A percentile compares a stretch with the other conserved stretches of the same genome.
Evolutionary conservation across 2,113 vertebrate genomes (phyloP).

Genomic region (Caranx melampygus): DNA sequence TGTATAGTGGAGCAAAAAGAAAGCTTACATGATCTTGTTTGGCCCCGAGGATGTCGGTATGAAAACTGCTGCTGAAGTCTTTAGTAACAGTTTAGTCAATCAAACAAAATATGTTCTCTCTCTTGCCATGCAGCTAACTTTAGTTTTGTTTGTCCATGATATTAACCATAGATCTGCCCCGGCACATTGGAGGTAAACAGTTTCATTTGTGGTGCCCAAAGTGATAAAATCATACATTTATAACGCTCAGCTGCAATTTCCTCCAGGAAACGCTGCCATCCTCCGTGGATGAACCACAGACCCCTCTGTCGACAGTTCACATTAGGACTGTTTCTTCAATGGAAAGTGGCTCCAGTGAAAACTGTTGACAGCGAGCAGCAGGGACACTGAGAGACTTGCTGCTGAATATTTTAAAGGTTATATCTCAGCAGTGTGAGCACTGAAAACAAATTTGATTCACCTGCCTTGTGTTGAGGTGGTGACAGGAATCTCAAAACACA

Average conservation of each 20-base stretch:
- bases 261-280: background rate
- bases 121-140: background rate
- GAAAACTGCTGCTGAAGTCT: background rate
- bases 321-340: background rate
- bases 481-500: background rate
- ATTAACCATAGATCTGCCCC: background rate
- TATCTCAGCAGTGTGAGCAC: background rate
- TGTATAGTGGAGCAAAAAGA: conserved; percentile 16
- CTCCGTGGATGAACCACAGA: conserved; percentile 24
- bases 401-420: conserved; percentile 1
- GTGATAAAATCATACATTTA: background rate
- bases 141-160: background rate
- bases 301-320: conserved; percentile 7
- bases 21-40: conserved; percentile 15
- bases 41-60: background rate
- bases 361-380: conserved; percentile 27
- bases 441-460: background rate
- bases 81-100: background rate
- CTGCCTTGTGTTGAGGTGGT: background rate
- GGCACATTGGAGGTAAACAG: background rate
- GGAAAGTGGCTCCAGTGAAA: conserved; percentile 10
- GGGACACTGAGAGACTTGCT: background rate
- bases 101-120: background rate
- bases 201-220: background rate
- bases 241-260: background rate